A percentile compares a stretch with the other conserved stretches of the same genome.
Conservation (phyloP, 2,888 invertebrate species). For the Camponotus fellah region DNA sequence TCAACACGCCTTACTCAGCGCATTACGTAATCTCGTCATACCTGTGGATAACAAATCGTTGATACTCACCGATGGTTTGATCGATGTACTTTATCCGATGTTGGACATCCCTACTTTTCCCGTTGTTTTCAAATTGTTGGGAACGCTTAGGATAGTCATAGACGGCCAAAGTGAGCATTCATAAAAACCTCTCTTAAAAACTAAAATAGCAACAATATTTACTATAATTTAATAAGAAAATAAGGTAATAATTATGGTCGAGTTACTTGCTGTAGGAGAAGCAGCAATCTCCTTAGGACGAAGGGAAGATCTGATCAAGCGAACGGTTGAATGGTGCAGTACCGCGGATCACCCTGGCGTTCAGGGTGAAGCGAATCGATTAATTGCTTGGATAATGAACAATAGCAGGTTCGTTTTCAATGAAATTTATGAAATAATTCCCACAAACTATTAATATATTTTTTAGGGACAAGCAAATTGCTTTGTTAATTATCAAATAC, state of each 20-base stretch:
- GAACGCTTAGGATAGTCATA: conserved; percentile 94
- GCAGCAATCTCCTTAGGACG: conserved; percentile 90
- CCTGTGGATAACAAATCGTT: conserved; percentile 91
- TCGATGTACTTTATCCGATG: conserved; percentile 92
- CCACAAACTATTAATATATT: background rate
- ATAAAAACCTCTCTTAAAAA: conserved; percentile 23
- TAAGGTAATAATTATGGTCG: conserved; percentile 17
- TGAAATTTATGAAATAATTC: background rate
- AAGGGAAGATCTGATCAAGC: conserved; percentile 89
- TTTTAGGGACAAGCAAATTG: conserved; percentile 85
- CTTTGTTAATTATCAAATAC: conserved; percentile 86
- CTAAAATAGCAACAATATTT: background rate
- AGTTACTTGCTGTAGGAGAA: conserved; percentile 87
- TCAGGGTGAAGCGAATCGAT: conserved; percentile 93
- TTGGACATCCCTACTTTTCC: conserved; percentile 90
- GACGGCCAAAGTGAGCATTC: conserved; percentile 91
- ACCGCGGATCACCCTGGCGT: conserved; percentile 94
- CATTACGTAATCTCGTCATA: conserved; percentile 92
- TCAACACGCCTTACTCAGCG: conserved; percentile 92
- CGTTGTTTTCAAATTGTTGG: conserved; percentile 95
- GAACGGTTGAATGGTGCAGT: conserved; percentile 92
- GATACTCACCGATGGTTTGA: conserved; percentile 91
- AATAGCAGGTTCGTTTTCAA: conserved; percentile 87
- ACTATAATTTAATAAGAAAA: background rate
- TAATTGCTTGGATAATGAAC: conserved; percentile 93